Percentiles rank a stretch among this genome's conserved stretches.
Conservation (phyloP, 2,888 invertebrate species). For the Polyommatus iphigenia region DNA sequence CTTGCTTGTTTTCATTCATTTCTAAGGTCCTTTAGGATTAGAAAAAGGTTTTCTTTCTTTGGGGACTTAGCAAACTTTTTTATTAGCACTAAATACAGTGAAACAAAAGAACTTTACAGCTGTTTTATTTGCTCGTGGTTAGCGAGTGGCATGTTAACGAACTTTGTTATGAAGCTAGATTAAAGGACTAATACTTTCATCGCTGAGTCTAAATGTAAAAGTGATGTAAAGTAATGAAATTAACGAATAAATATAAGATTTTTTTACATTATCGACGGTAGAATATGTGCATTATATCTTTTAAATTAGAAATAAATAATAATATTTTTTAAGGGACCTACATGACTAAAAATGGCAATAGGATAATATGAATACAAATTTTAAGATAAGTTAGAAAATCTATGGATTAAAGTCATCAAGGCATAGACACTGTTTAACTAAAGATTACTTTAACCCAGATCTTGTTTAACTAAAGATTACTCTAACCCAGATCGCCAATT, state of each 20-base stretch:
- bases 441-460: too few species aligned
- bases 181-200: not conserved
- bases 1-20: not conserved
- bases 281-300: too few species aligned
- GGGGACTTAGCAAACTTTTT: not conserved
- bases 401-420: too few species aligned
- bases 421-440: too few species aligned
- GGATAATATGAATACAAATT: too few species aligned
- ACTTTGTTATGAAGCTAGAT: conserved; percentile 13
- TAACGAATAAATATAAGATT: not conserved
- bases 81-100: not conserved
- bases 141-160: not conserved
- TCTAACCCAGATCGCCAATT: too few species aligned
- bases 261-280: not conserved
- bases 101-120: conserved; percentile 7
- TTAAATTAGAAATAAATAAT: too few species aligned
- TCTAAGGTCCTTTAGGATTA: not conserved
- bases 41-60: not conserved
- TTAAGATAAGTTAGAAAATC: too few species aligned
- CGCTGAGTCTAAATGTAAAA: not conserved
- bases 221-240: not conserved
- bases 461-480: too few species aligned
- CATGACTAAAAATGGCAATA: too few species aligned
- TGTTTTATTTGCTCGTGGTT: conserved; percentile 9
- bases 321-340: too few species aligned